phyloP scores from a whole-genome alignment of 2,888 invertebrate genomes.

The Diadromus collaris region DNA sequence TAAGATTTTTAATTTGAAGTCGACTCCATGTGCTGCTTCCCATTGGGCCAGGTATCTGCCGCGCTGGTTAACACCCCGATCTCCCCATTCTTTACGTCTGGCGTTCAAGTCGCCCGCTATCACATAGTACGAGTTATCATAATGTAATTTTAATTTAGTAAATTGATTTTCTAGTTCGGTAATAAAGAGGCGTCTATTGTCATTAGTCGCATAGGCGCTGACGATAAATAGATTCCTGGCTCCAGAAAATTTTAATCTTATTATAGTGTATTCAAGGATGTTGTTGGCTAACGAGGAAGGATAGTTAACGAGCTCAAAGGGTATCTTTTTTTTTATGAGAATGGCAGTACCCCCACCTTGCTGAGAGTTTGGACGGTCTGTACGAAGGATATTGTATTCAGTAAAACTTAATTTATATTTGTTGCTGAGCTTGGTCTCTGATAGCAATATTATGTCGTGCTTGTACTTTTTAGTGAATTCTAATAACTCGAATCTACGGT shows the following conservation, averaged over 20 bases:
- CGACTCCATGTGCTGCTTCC: neutral
- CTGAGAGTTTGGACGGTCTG: slow-evolving; percentile 16
- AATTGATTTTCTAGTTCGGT: slow-evolving; percentile 12
- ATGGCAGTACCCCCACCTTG: slow-evolving; percentile 38
- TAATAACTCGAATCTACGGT: neutral
- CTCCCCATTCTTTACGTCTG: slow-evolving; percentile 3
- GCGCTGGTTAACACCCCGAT: neutral
- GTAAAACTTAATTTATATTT: slow-evolving; percentile 2
- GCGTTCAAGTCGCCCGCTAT: no score
- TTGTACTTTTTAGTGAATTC: neutral
- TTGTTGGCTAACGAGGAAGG: slow-evolving; percentile 25
- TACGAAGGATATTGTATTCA: slow-evolving; percentile 15
- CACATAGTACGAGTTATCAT: neutral
- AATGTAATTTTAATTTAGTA: neutral
- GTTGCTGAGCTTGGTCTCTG: slow-evolving; percentile 38
- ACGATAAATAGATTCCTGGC: slow-evolving; percentile 7
- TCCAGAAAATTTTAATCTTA: slow-evolving; percentile 3
- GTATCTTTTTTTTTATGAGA: slow-evolving; percentile 14
- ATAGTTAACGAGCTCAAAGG: neutral
- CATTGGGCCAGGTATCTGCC: slow-evolving; percentile 11
- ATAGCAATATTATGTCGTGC: slow-evolving; percentile 5
- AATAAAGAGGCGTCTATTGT: neutral
- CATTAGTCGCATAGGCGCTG: slow-evolving; percentile 23
- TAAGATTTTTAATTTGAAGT: slow-evolving; percentile 27
- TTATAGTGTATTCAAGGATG: slow-evolving; percentile 36